Conservation (phyloP, 2,888 invertebrate species). For the Ectemnius cavifrons region DNA sequence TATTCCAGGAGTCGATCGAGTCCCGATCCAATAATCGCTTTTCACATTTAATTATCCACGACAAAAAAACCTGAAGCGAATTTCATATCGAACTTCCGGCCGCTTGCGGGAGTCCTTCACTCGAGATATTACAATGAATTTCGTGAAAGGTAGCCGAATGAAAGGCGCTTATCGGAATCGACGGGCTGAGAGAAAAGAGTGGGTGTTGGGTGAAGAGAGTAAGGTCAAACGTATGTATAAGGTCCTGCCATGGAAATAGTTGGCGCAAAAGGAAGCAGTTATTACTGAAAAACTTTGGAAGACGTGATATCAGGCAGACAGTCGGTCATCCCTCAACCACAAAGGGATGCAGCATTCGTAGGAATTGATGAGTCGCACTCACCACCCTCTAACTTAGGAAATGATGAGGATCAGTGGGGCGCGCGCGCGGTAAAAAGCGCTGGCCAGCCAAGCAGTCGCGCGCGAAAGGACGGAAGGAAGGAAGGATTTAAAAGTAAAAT, state of each 20-base stretch:
- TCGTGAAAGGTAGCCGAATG: constrained; percentile 30
- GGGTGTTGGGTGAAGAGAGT: constrained; percentile 27
- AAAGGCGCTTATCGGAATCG: constrained; percentile 38
- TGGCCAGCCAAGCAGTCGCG: neutral
- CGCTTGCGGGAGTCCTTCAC: constrained; percentile 11
- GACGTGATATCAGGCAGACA: too few species aligned
- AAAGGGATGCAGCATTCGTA: too few species aligned
- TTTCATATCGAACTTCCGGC: constrained; percentile 53
- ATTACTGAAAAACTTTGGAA: too few species aligned
- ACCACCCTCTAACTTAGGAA: constrained; percentile 46
- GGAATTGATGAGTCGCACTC: too few species aligned
- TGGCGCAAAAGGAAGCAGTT: too few species aligned
- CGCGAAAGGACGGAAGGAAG: constrained; percentile 18
- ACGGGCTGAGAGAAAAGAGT: constrained; percentile 41
- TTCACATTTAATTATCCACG: constrained; percentile 47
- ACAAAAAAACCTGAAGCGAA: constrained; percentile 34
- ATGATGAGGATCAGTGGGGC: constrained; percentile 47
- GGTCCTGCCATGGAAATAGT: too few species aligned
- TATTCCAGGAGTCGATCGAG: constrained; percentile 17
- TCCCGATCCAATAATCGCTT: constrained; percentile 23
- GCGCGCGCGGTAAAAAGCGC: too few species aligned
- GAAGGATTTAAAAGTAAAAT: constrained; percentile 69
- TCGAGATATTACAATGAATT: constrained; percentile 48
- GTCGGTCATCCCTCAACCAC: too few species aligned
- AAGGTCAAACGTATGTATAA: constrained; percentile 5